These are phyloP conservation scores for Labeo catla DNA, from an alignment of 2,113 vertebrate species.

Conservation along the genomic window DNA sequence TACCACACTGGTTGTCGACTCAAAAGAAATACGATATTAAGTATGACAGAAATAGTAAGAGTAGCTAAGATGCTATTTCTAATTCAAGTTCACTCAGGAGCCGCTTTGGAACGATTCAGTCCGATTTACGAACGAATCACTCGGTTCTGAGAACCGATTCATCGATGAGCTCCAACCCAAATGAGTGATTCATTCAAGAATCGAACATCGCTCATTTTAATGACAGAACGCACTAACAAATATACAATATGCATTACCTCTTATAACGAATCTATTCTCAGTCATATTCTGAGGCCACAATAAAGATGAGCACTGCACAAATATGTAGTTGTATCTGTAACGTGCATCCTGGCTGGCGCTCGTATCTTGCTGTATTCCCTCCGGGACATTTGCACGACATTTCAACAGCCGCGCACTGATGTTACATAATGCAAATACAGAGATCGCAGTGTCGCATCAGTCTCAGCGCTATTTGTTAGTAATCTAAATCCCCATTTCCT, in stretches of 20 bases:
- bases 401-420: conserved; percentile 62
- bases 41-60: neutral
- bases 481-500: neutral
- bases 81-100: neutral
- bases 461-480: conserved; percentile 43
- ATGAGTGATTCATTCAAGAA: neutral
- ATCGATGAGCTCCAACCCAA: neutral
- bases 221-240: neutral
- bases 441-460: conserved; percentile 52
- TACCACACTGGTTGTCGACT: neutral
- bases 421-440: conserved; percentile 56
- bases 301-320: neutral
- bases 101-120: neutral
- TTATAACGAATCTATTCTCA: conserved; percentile 26
- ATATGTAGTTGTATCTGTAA: neutral
- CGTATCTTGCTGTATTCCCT: conserved; percentile 54
- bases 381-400: conserved; percentile 60
- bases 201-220: neutral
- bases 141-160: neutral
- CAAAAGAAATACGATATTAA: neutral
- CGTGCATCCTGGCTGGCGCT: conserved; percentile 42
- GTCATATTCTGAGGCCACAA: neutral
- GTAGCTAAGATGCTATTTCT: neutral
- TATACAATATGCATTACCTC: neutral
- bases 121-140: neutral